These are phyloP conservation scores for Eilema caniola DNA, from an alignment of 2,888 invertebrate genomes.

Conservation along the genomic window DNA sequence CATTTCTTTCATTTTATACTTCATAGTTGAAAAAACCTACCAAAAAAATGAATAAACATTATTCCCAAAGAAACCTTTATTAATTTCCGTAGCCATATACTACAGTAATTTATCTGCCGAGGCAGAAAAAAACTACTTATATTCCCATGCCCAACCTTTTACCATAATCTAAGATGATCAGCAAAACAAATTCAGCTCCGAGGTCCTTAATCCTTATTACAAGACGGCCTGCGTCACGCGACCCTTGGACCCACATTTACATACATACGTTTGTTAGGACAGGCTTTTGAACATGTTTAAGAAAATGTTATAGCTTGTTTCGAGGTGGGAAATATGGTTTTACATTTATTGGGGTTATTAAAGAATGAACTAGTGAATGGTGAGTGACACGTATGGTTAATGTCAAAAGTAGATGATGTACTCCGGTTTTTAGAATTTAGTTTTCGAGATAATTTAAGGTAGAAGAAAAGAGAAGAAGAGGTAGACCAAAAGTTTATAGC, in stretches of 20 bases:
- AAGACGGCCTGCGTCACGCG: constrained; percentile 34
- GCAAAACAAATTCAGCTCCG: constrained; percentile 40
- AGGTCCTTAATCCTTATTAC: constrained; percentile 43
- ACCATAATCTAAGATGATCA: constrained; percentile 35
- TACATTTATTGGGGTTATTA: constrained; percentile 33
- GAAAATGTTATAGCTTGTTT: constrained; percentile 48
- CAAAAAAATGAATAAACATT: no score
- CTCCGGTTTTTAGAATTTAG: background rate
- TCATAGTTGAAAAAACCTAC: no score
- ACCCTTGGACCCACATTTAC: constrained; percentile 45
- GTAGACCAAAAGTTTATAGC: no score
- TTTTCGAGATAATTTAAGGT: background rate
- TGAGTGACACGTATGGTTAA: background rate
- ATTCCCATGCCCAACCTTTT: constrained; percentile 14
- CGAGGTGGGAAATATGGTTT: constrained; percentile 30
- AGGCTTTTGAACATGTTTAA: constrained; percentile 48
- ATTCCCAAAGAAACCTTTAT: no score
- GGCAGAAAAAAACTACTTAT: background rate
- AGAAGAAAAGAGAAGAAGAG: no score
- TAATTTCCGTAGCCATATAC: background rate
- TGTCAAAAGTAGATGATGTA: background rate
- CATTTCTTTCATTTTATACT: no score
- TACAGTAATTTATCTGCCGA: no score
- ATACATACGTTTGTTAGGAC: constrained; percentile 56
- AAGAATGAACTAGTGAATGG: constrained; percentile 3